Conservation (phyloP, 2,888 invertebrate species). For the Limnephilus marmoratus region DNA sequence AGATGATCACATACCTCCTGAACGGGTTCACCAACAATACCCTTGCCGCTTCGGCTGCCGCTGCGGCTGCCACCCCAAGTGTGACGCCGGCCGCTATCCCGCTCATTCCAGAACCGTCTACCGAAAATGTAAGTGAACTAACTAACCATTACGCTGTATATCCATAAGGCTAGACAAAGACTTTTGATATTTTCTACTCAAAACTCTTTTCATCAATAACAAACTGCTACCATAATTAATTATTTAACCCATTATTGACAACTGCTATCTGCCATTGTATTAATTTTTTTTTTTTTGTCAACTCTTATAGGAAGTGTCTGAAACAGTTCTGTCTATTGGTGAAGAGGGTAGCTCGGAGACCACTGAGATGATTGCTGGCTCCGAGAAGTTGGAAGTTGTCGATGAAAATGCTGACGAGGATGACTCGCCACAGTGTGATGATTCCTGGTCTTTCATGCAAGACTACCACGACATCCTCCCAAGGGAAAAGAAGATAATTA, state of each 20-base stretch:
- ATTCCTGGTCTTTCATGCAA: conserved; percentile 23
- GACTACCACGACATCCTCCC: conserved; percentile 47
- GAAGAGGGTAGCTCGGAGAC: conserved; percentile 16
- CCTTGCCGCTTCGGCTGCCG: not conserved
- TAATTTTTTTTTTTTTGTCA: not conserved
- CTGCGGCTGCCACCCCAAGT: not conserved
- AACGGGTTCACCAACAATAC: conserved; percentile 71
- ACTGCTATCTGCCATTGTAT: too few species aligned
- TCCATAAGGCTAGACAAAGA: too few species aligned
- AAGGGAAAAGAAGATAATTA: conserved; percentile 50
- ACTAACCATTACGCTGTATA: too few species aligned
- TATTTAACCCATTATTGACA: not conserved
- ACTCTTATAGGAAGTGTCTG: not conserved
- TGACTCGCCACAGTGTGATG: not conserved
- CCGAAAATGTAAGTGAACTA: not conserved
- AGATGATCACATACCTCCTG: conserved; percentile 94
- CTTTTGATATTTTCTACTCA: not conserved
- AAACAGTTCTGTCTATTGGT: not conserved
- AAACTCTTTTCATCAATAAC: not conserved
- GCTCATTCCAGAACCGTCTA: not conserved
- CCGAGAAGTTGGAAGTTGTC: conserved; percentile 28
- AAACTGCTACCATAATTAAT: too few species aligned
- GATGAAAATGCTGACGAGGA: conserved; percentile 26
- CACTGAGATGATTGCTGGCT: conserved; percentile 3
- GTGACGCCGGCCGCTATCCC: not conserved